A percentile compares a stretch with the other conserved stretches of the same genome.
Evolutionary conservation across 2,888 invertebrate genomes (phyloP).

Genomic region (Acleris literana): DNA sequence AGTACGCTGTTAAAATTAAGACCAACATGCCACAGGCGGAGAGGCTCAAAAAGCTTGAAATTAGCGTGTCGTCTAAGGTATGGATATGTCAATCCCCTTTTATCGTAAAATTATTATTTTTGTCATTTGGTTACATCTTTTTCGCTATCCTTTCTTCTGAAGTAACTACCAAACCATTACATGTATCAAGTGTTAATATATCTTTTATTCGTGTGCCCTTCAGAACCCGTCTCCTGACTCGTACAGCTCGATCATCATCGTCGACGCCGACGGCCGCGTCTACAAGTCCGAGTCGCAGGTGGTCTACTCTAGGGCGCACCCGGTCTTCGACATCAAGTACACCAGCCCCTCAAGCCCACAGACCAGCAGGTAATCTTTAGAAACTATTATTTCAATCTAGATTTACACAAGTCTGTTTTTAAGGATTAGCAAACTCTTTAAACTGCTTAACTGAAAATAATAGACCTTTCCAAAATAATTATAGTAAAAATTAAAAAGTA

Average conservation of each 20-base stretch:
- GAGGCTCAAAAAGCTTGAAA: slow-evolving; percentile 74
- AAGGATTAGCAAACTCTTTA: no score
- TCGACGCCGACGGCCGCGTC: slow-evolving; percentile 83
- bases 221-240: slow-evolving; percentile 71
- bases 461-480: no score
- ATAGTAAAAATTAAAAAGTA: no score
- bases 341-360: slow-evolving; percentile 74
- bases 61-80: slow-evolving; percentile 77
- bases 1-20: slow-evolving; percentile 55
- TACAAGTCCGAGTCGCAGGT: slow-evolving; percentile 82
- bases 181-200: no score
- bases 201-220: slow-evolving; percentile 12
- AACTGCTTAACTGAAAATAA: no score
- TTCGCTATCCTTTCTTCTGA: background rate
- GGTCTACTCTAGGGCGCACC: slow-evolving; percentile 79
- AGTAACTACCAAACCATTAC: background rate
- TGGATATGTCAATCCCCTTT: slow-evolving; percentile 49
- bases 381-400: no score
- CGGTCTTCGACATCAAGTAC: slow-evolving; percentile 81
- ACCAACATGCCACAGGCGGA: slow-evolving; percentile 71
- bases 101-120: background rate
- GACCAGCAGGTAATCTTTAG: slow-evolving; percentile 56
- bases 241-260: slow-evolving; percentile 59
- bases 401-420: no score
- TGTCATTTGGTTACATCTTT: background rate